Conservation (phyloP, 2,113 vertebrate genomes). For the Pyxicephalus adspersus region DNA sequence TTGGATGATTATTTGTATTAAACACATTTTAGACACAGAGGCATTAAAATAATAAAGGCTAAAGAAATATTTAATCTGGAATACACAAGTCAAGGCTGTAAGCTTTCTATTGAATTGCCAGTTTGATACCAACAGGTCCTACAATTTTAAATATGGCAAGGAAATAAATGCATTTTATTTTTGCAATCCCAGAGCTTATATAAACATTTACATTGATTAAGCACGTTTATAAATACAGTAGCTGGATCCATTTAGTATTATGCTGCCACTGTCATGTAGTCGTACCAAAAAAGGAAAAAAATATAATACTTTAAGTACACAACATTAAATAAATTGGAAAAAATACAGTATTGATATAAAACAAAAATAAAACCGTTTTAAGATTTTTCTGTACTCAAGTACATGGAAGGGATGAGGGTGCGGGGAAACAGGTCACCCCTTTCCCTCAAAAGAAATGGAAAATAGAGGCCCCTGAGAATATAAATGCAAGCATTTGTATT, state of each 20-base stretch:
- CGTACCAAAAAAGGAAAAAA: slow-evolving; percentile 45
- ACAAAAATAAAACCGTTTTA: slow-evolving; percentile 31
- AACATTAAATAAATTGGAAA: slow-evolving; percentile 36
- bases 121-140: slow-evolving; percentile 47
- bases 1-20: too few species aligned
- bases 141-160: slow-evolving; percentile 45
- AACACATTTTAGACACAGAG: neutral
- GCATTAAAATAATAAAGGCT: slow-evolving; percentile 35
- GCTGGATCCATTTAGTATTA: slow-evolving; percentile 11
- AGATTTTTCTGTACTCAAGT: slow-evolving; percentile 30
- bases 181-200: slow-evolving; percentile 36
- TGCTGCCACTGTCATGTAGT: slow-evolving; percentile 26
- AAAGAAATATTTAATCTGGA: slow-evolving; percentile 54
- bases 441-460: slow-evolving; percentile 16
- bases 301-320: slow-evolving; percentile 41
- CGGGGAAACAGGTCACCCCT: neutral
- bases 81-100: slow-evolving; percentile 33
- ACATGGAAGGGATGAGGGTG: slow-evolving; percentile 2
- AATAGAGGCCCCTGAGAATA: slow-evolving; percentile 55
- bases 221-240: slow-evolving; percentile 44
- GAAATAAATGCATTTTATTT: slow-evolving; percentile 39
- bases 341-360: slow-evolving; percentile 23
- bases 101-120: slow-evolving; percentile 44
- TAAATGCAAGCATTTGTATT: slow-evolving; percentile 51
- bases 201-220: slow-evolving; percentile 44